Percentiles rank a stretch among this genome's conserved stretches.
phyloP scores from a whole-genome alignment of 2,797 vertebrate genomes.

The Scomberomorus guttatus region DNA sequence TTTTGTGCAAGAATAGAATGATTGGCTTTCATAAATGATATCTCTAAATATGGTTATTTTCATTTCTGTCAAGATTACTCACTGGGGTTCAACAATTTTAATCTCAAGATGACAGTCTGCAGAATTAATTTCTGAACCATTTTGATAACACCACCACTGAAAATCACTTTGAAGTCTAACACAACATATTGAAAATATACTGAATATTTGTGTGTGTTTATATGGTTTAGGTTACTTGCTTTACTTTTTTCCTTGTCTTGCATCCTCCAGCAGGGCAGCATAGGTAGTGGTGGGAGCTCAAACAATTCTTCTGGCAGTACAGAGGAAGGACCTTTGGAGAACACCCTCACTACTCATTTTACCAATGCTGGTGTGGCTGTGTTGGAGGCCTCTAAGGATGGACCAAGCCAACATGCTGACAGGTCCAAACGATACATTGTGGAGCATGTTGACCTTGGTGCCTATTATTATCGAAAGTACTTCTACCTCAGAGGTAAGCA shows the following conservation, averaged over 20 bases:
- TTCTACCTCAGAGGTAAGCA: constrained; percentile 97
- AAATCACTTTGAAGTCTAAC: not conserved
- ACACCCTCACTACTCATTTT: constrained; percentile 92
- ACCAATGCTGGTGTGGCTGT: constrained; percentile 97
- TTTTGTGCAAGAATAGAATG: not conserved
- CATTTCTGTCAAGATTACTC: not conserved
- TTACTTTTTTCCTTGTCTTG: constrained; percentile 30
- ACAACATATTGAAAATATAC: not conserved
- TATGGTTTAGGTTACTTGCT: not conserved
- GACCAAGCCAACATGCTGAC: constrained; percentile 91
- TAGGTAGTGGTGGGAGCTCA: constrained; percentile 91
- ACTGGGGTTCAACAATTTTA: not conserved
- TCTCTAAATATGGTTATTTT: not conserved
- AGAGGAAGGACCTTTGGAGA: constrained; percentile 94
- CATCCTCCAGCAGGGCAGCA: constrained; percentile 86
- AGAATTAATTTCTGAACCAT: not conserved
- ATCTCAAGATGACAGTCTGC: not conserved
- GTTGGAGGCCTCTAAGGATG: constrained; percentile 94
- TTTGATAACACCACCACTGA: not conserved
- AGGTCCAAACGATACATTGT: constrained; percentile 95
- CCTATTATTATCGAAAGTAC: constrained; percentile 97
- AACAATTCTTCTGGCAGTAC: constrained; percentile 88
- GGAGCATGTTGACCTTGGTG: constrained; percentile 96
- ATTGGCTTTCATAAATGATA: not conserved
- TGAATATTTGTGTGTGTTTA: not conserved